Conservation (phyloP, 2,113 vertebrate species). For the Alethe diademata region DNA sequence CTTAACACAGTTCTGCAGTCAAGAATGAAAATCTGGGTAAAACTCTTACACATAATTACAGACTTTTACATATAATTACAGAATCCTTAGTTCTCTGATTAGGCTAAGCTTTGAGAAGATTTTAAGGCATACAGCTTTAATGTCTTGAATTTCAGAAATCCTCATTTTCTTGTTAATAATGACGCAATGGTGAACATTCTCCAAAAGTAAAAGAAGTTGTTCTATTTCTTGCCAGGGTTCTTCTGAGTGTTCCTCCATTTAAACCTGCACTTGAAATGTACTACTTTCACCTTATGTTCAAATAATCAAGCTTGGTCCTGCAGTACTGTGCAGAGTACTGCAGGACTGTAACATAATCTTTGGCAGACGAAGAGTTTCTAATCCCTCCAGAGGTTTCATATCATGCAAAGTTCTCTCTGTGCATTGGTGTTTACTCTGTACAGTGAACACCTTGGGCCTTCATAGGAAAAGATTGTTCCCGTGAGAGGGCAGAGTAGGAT, state of each 20-base stretch:
- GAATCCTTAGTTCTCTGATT: not conserved
- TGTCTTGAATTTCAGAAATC: not conserved
- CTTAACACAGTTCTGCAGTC: not conserved
- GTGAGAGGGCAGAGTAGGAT: not conserved
- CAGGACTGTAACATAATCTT: not conserved
- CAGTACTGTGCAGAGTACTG: not conserved
- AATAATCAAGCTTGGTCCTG: not conserved
- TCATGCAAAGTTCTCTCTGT: not conserved
- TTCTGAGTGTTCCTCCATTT: not conserved
- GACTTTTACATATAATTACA: not conserved
- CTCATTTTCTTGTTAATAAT: not conserved
- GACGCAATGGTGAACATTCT: not conserved
- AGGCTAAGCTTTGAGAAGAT: not conserved
- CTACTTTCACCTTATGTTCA: not conserved
- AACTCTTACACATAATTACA: not conserved
- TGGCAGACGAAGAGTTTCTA: not conserved
- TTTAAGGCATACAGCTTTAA: not conserved
- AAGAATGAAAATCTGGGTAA: slow-evolving; percentile 45
- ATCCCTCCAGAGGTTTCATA: not conserved
- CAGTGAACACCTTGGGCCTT: not conserved
- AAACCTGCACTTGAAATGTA: not conserved
- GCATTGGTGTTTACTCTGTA: not conserved
- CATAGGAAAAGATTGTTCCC: not conserved
- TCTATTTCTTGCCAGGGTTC: not conserved
- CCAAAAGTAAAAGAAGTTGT: not conserved